Percentiles rank a stretch among this genome's conserved stretches.
phyloP scores from a whole-genome alignment of 2,113 vertebrate species.

The Labeo catla region DNA sequence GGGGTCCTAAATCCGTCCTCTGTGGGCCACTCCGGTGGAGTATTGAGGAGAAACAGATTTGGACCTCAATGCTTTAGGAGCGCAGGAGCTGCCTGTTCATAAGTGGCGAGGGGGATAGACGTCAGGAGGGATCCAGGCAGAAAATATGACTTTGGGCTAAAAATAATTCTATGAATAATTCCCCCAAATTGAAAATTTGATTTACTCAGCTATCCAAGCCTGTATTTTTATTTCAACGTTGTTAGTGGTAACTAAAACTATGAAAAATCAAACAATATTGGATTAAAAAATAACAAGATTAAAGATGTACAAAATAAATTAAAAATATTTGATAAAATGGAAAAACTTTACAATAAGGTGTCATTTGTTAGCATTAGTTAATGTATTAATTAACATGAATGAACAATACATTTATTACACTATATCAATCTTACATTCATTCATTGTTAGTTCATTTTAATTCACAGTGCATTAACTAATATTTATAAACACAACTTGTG shows the following conservation, averaged over 20 bases:
- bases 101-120: neutral
- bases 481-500: no score
- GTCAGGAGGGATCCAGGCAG: neutral
- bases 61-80: slow-evolving; percentile 55
- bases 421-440: no score
- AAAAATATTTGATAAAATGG: neutral
- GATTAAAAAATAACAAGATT: neutral
- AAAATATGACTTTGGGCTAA: slow-evolving; percentile 1
- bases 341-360: no score
- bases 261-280: neutral
- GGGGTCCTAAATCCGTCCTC: slow-evolving; percentile 26
- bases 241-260: neutral
- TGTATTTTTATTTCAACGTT: neutral
- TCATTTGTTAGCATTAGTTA: no score
- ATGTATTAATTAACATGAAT: no score
- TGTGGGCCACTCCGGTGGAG: neutral
- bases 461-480: no score
- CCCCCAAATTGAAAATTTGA: neutral
- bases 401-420: no score
- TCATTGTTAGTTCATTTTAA: no score
- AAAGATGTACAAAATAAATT: neutral
- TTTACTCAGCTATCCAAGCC: neutral
- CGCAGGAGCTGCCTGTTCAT: slow-evolving; percentile 40
- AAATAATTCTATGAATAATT: neutral
- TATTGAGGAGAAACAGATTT: slow-evolving; percentile 11